phyloP scores from a whole-genome alignment of 2,113 vertebrate genomes.

The Onychostruthus taczanowskii region DNA sequence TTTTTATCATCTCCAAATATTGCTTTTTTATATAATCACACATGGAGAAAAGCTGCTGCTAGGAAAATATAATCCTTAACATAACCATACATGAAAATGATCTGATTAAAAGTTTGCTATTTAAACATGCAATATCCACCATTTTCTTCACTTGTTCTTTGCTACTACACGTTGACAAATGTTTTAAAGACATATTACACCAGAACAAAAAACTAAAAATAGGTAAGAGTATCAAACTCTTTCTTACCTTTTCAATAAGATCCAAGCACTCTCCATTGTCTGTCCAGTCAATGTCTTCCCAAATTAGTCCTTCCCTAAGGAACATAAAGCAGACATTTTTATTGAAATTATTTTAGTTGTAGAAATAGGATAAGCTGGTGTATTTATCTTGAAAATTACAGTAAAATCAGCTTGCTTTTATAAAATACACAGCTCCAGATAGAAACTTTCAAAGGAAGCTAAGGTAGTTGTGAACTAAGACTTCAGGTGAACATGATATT shows the following conservation, averaged over 20 bases:
- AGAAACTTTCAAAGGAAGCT: not conserved
- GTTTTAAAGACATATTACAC: not conserved
- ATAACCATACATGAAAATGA: not conserved
- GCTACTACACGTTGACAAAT: not conserved
- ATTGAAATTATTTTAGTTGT: not conserved
- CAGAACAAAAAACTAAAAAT: not conserved
- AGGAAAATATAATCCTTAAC: not conserved
- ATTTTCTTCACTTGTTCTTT: not conserved
- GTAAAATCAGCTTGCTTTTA: not conserved
- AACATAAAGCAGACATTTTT: not conserved
- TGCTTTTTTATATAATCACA: not conserved
- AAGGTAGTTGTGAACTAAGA: not conserved
- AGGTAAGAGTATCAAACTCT: not conserved
- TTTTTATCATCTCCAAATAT: not conserved
- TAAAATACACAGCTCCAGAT: not conserved
- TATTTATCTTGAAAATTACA: not conserved
- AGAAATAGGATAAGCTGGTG: not conserved
- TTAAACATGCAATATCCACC: not conserved
- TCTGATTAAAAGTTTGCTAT: not conserved
- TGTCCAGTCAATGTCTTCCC: slow-evolving; percentile 96
- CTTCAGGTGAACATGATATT: not conserved
- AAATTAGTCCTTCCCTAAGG: slow-evolving; percentile 89
- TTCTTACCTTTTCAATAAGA: slow-evolving; percentile 93
- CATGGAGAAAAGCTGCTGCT: not conserved
- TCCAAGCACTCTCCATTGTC: slow-evolving; percentile 98